Percentiles rank a stretch among this genome's conserved stretches.
These are phyloP conservation scores for Cryptomyrus ogoouensis DNA, from an alignment of 2,113 vertebrate species.

Conservation along the genomic window DNA sequence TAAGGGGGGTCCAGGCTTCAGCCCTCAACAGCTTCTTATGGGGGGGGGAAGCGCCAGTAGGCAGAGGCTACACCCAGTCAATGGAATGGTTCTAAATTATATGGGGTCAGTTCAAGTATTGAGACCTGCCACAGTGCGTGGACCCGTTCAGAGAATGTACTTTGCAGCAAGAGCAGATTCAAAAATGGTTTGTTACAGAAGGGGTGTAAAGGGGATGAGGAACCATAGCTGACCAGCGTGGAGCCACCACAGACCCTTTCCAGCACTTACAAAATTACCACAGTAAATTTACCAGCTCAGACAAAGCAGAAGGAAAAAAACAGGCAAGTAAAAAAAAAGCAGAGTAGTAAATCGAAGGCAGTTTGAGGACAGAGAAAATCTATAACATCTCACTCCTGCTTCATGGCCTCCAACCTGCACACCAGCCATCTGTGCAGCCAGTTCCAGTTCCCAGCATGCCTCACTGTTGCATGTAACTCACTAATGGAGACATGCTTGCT, in stretches of 20 bases:
- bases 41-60: not conserved
- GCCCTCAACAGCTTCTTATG: not conserved
- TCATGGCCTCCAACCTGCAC: not conserved
- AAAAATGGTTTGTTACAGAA: not conserved
- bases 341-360: not conserved
- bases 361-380: not conserved
- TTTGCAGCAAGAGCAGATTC: not conserved
- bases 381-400: not conserved
- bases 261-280: not conserved
- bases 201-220: not conserved
- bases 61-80: not conserved
- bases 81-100: not conserved
- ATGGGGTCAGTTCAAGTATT: not conserved
- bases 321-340: not conserved
- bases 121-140: not conserved
- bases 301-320: not conserved
- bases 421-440: not conserved
- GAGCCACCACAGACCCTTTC: not conserved
- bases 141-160: not conserved
- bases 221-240: not conserved
- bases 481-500: not conserved
- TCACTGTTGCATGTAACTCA: not conserved
- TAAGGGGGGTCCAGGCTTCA: not conserved
- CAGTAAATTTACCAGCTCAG: not conserved
- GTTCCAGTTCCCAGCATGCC: constrained; percentile 3